These are phyloP conservation scores for Lucilia cuprina DNA, from an alignment of 1,140 invertebrate species.

Conservation along the genomic window DNA sequence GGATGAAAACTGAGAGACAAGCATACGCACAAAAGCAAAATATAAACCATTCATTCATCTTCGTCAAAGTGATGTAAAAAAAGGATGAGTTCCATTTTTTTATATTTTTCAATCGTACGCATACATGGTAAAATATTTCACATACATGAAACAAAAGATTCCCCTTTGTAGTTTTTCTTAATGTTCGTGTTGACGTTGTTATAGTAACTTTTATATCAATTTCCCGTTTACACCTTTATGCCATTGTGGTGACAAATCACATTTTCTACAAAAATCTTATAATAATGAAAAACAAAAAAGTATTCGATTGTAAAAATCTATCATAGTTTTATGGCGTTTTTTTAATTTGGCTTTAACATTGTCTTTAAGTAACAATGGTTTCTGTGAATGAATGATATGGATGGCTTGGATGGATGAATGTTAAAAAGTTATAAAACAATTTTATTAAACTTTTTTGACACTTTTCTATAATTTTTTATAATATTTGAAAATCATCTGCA, in stretches of 20 bases:
- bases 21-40: background rate
- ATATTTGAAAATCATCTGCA: background rate
- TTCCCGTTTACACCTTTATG: slow-evolving; percentile 10
- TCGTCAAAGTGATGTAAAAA: background rate
- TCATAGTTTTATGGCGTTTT: background rate
- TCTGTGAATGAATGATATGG: background rate
- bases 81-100: background rate
- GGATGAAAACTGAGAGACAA: background rate
- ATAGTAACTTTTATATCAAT: slow-evolving; percentile 1
- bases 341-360: background rate
- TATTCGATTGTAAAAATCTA: background rate
- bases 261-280: background rate
- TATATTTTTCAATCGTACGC: background rate
- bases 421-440: background rate
- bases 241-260: slow-evolving; percentile 14
- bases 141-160: background rate
- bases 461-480: background rate
- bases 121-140: background rate
- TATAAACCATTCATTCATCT: background rate
- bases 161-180: background rate
- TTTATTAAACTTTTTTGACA: background rate
- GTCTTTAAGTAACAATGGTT: background rate
- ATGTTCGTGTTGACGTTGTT: background rate
- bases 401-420: background rate
- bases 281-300: background rate